Percentiles rank a stretch among this genome's conserved stretches.
Evolutionary conservation across 2,888 invertebrate genomes (phyloP).

Genomic region (Drosophila fungiperda): DNA sequence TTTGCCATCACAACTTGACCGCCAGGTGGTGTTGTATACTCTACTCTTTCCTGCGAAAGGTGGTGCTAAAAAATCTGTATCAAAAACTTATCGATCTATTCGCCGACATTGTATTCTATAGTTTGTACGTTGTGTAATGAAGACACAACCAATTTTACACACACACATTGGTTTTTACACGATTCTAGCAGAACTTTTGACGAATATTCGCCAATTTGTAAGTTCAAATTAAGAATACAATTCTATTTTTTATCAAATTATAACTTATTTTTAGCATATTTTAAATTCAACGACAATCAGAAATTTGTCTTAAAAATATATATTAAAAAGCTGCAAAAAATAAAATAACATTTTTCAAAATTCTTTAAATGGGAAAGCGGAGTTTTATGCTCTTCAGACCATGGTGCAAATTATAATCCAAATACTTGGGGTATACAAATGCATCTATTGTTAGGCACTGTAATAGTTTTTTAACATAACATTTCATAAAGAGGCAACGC

Average conservation of each 20-base stretch:
- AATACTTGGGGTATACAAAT: conserved; percentile 12
- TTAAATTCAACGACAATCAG: not conserved
- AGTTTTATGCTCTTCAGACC: not conserved
- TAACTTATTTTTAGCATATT: not conserved
- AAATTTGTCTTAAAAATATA: not conserved
- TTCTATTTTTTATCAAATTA: fast-evolving
- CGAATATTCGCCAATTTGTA: not conserved
- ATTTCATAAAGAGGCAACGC: conserved; percentile 62
- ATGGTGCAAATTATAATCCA: conserved; percentile 55
- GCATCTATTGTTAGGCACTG: conserved; percentile 23
- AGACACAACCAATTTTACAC: not conserved
- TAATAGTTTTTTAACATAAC: conserved; percentile 59
- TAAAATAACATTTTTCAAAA: not conserved
- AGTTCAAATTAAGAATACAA: not conserved
- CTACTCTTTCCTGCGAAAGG: not conserved
- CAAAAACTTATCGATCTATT: not conserved
- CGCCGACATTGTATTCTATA: not conserved
- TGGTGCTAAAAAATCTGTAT: not conserved
- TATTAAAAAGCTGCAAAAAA: no score
- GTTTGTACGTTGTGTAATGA: no score
- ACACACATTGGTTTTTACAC: not conserved
- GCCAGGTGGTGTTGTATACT: not conserved
- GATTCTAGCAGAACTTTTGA: not conserved
- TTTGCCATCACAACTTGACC: not conserved
- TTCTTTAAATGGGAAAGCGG: not conserved